Evolutionary conservation across 2,797 vertebrate genomes (phyloP).

Genomic region (Chiloscyllium punctatum): DNA sequence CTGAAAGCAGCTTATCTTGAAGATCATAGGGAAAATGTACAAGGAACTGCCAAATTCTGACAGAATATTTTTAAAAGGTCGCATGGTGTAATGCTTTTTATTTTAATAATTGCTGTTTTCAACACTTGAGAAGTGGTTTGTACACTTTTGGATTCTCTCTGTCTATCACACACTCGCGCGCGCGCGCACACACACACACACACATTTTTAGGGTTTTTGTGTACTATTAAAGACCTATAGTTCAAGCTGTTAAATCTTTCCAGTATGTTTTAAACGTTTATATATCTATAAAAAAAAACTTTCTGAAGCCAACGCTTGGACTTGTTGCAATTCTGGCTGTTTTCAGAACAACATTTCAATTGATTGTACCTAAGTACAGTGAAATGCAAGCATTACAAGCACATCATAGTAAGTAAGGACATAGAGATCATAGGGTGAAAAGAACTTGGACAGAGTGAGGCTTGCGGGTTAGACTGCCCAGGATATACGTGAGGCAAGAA

Average conservation of each 20-base stretch:
- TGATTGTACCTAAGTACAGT: no score
- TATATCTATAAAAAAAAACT: background rate
- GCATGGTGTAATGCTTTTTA: slow-evolving; percentile 28
- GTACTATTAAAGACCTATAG: slow-evolving; percentile 6
- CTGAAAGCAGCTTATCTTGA: background rate
- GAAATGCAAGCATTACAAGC: no score
- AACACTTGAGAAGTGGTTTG: background rate
- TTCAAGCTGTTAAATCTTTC: slow-evolving; percentile 14
- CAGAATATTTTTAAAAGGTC: slow-evolving; percentile 8
- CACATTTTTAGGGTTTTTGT: slow-evolving; percentile 8
- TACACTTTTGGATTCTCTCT: slow-evolving; percentile 11
- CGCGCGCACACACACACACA: no score
- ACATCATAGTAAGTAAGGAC: no score
- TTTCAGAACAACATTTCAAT: slow-evolving; percentile 4
- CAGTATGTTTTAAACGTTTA: slow-evolving; percentile 21
- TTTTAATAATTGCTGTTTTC: slow-evolving; percentile 29
- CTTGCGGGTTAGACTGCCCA: no score
- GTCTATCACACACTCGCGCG: no score
- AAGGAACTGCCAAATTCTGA: background rate
- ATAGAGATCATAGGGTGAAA: no score
- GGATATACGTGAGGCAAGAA: no score
- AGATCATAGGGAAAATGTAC: background rate
- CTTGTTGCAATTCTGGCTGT: background rate
- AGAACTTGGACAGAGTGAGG: no score
- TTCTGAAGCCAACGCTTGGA: background rate